Evolutionary conservation across 92 coral and sea anemone genomes (phyloP).

Genomic region (Zoanthus sociatus): DNA sequence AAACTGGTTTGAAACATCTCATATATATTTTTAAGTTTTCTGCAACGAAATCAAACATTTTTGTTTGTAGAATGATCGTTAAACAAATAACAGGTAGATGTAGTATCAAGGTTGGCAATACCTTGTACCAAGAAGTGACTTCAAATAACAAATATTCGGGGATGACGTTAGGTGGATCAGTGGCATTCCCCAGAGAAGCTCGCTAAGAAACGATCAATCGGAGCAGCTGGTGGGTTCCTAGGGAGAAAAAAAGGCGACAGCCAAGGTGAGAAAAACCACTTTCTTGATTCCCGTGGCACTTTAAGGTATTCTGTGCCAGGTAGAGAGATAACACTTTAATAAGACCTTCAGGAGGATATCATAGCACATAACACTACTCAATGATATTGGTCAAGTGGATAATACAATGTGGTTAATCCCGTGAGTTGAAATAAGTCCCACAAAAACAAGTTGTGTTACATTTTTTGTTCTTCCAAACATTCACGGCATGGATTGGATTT

Average conservation of each 20-base stretch:
- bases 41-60: neutral
- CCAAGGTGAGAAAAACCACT: constrained; percentile 17
- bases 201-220: neutral
- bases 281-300: neutral
- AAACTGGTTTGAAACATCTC: neutral
- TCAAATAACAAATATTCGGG: constrained; percentile 40
- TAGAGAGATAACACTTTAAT: neutral
- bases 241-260: constrained; percentile 15
- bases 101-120: neutral
- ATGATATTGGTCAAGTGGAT: neutral
- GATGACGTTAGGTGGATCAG: constrained; percentile 44
- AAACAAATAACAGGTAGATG: constrained; percentile 32
- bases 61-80: neutral
- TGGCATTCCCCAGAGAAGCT: constrained; percentile 6
- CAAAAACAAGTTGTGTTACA: neutral
- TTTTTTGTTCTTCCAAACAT: constrained; percentile 22
- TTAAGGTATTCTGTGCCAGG: neutral
- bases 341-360: neutral
- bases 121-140: constrained; percentile 36
- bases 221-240: constrained; percentile 21
- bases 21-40: neutral
- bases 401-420: neutral
- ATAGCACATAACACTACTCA: neutral
- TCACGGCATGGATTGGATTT: neutral
- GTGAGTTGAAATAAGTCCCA: neutral